Base-by-base conservation (phyloP, 2,113 vertebrate genomes). In the Papio anubis region DNA sequence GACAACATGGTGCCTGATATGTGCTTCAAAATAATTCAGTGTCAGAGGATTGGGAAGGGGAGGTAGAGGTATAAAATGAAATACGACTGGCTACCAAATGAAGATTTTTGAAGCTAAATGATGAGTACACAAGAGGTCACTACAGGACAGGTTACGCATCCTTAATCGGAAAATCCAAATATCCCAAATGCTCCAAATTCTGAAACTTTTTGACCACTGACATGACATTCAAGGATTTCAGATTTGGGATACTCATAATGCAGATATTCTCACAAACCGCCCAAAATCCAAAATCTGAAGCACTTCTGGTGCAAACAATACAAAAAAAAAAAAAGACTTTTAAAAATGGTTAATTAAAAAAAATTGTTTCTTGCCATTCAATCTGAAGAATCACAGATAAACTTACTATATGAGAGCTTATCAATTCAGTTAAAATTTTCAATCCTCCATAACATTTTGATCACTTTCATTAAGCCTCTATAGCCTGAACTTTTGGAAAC, bases 371-470 rank as follows among this genome's bases (percentile, higher is more conserved):
- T 90, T 90, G 13, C 35, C 90, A 61, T 97, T 94, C 30, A 80
- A 68, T 85, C 57, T 75, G 73, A 96, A 89, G 52, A 92, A 89
- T 97, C 38, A 94, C 0, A 70, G 27, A 85, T 48, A 85, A 85
- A 92, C 10, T 66, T 89, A 92, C 73, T 25, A 89, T 10, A 93
- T 91, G 68, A 91, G 43, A 94, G 17, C 30, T 59, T 82, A 86
- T 20, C n/a, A 52, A 70, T 70, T 95, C 59, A 84, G 20, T 79
- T 96, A 86, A 84, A 97, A 76, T 38, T 81, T 89, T 84, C n/a
- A 85, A 35, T 92, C 38, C 20, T 84, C 57, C 5, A 70, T 52
- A 48, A 96, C 27, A 96, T 27, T 94, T 68, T 59, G 21, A 68
- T 91, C 30, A 14, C 72, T 93, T 85, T 85, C 14, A 40, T 92